A percentile compares a stretch with the other conserved stretches of the same genome.
Conservation (phyloP, 2,113 vertebrate species). For the Setophaga kirtlandii region DNA sequence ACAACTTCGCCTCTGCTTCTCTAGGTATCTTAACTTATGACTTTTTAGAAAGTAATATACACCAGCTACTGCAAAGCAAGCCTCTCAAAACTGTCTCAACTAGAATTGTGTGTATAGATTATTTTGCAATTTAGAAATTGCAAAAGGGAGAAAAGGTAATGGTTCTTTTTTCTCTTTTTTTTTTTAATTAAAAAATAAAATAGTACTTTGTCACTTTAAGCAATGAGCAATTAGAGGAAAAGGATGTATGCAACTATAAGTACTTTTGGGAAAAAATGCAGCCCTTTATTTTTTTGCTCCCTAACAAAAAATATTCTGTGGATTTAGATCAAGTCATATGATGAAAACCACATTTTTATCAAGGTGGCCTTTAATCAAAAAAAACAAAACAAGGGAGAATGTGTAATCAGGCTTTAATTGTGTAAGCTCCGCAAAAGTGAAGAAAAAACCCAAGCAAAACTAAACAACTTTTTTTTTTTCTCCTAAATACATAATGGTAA, state of each 20-base stretch:
- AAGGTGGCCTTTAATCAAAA: accelerated
- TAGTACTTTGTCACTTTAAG: not conserved
- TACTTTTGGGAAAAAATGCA: not conserved
- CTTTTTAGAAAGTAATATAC: not conserved
- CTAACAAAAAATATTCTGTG: not conserved
- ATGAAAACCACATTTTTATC: not conserved
- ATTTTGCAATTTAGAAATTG: not conserved
- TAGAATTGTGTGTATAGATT: not conserved
- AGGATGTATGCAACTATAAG: not conserved
- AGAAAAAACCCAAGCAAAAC: not conserved
- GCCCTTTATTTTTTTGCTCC: not conserved
- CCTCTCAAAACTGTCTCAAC: not conserved
- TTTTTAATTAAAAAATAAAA: not conserved
- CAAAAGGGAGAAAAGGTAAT: not conserved
- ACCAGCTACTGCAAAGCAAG: not conserved
- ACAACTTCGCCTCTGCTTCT: not conserved
- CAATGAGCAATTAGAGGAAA: not conserved
- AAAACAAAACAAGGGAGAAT: not conserved
- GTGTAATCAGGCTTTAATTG: not conserved
- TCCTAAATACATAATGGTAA: not conserved
- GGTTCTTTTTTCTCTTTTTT: accelerated
- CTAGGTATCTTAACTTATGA: not conserved
- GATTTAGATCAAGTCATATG: not conserved
- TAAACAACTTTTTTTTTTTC: not conserved
- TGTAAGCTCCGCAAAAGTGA: not conserved